Evolutionary conservation across 2,797 vertebrate genomes (phyloP).

Genomic region (Calcarius lapponicus): DNA sequence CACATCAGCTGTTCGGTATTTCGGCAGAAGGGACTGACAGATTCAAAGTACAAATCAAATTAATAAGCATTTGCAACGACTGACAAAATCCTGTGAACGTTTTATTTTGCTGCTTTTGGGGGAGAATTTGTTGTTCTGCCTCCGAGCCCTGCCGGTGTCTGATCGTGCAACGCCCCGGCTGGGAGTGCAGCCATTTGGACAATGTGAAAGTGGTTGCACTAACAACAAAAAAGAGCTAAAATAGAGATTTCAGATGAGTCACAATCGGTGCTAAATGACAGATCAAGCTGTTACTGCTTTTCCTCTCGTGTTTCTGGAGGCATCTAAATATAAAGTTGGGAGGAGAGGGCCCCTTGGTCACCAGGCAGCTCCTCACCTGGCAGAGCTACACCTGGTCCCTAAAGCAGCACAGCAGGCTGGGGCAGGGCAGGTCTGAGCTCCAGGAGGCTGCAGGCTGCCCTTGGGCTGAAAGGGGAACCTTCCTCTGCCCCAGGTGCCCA

Average conservation of each 20-base stretch:
- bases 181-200: neutral
- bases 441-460: neutral
- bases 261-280: neutral
- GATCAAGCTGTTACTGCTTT: conserved; percentile 1
- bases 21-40: conserved; percentile 20
- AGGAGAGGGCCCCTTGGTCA: neutral
- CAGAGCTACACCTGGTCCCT: neutral
- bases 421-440: neutral
- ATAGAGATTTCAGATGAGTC: conserved; percentile 2
- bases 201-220: neutral
- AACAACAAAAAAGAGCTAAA: neutral
- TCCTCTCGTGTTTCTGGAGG: neutral
- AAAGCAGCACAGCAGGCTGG: neutral
- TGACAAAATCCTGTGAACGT: neutral
- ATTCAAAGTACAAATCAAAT: conserved; percentile 22
- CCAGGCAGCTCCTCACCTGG: neutral
- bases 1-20: neutral
- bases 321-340: neutral
- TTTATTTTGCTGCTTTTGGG: conserved; percentile 16
- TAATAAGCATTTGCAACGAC: conserved; percentile 14
- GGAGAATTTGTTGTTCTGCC: neutral
- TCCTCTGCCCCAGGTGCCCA: neutral
- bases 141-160: neutral
- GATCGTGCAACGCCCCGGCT: neutral
- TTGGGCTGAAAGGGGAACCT: neutral